Conservation (phyloP, 92 coral and sea anemone species). For the Hydrozoanthus gracilis region DNA sequence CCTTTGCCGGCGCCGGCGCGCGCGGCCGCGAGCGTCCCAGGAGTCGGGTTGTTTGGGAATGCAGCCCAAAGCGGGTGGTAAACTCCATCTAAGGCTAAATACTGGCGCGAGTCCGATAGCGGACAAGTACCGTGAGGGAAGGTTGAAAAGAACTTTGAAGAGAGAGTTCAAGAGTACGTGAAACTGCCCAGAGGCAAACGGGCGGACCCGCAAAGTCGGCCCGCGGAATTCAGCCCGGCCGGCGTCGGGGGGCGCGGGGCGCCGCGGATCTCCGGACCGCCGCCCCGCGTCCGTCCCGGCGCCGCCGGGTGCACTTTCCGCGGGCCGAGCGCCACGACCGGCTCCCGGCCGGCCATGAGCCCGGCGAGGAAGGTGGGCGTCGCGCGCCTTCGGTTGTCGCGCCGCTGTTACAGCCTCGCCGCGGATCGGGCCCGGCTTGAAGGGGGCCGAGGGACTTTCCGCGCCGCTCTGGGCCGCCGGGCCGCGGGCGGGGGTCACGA, state of each 20-base stretch:
- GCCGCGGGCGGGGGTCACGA: neutral
- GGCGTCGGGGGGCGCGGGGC: slow-evolving; percentile 1
- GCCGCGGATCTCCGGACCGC: neutral
- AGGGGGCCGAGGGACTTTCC: neutral
- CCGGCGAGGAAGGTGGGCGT: neutral
- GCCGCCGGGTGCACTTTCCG: neutral
- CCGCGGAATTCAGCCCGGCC: slow-evolving; percentile 8
- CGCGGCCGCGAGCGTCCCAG: slow-evolving; percentile 1
- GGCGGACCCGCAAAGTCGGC: neutral
- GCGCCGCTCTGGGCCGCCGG: neutral
- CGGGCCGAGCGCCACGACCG: neutral
- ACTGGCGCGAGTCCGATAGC: neutral
- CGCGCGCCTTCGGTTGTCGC: neutral
- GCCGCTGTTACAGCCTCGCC: neutral
- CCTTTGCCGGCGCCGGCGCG: neutral
- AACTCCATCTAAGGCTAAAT: neutral
- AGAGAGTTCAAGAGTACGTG: neutral
- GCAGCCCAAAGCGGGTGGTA: no score
- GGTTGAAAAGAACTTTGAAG: neutral
- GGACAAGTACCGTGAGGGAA: no score
- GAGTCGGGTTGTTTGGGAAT: no score
- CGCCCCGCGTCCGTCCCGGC: neutral
- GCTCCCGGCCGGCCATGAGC: neutral
- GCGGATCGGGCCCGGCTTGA: neutral
- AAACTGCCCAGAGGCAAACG: neutral